Conservation (phyloP, 2,888 invertebrate genomes). For the Epinotia nisella region DNA sequence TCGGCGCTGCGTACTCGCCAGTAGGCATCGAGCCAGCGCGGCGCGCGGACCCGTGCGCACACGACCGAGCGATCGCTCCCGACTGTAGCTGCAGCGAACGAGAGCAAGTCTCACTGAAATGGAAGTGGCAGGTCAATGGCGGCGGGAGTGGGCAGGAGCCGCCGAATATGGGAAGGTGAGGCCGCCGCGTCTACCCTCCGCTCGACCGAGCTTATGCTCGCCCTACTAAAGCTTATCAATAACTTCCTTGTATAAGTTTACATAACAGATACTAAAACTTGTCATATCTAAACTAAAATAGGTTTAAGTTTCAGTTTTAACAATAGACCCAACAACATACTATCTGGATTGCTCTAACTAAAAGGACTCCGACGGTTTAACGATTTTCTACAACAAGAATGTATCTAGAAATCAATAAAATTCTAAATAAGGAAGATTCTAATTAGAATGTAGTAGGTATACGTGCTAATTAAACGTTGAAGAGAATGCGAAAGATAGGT, state of each 20-base stretch:
- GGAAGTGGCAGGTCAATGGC: constrained; percentile 83
- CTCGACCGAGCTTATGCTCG: constrained; percentile 19
- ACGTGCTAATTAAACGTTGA: constrained; percentile 38
- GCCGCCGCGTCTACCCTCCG: constrained; percentile 48
- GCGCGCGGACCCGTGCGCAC: constrained; percentile 65
- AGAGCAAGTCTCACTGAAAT: constrained; percentile 63
- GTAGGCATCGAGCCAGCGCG: constrained; percentile 73
- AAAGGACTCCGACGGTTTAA: neutral
- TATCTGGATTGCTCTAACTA: neutral
- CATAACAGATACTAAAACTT: constrained; percentile 30
- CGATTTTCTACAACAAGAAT: neutral
- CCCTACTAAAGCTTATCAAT: constrained; percentile 39
- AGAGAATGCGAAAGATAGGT: constrained; percentile 37
- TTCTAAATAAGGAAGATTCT: constrained; percentile 14
- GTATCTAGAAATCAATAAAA: constrained; percentile 6
- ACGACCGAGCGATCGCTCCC: constrained; percentile 64
- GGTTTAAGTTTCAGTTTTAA: neutral
- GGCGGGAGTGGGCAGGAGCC: constrained; percentile 80
- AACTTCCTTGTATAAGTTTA: constrained; percentile 36
- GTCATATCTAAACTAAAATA: neutral
- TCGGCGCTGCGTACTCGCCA: constrained; percentile 61
- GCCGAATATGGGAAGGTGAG: constrained; percentile 82
- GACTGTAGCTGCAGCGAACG: constrained; percentile 81
- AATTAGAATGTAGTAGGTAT: constrained; percentile 18
- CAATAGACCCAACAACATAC: neutral